Base-by-base conservation (phyloP, 1,140 invertebrate genomes). In the Trissolcus basalis region DNA sequence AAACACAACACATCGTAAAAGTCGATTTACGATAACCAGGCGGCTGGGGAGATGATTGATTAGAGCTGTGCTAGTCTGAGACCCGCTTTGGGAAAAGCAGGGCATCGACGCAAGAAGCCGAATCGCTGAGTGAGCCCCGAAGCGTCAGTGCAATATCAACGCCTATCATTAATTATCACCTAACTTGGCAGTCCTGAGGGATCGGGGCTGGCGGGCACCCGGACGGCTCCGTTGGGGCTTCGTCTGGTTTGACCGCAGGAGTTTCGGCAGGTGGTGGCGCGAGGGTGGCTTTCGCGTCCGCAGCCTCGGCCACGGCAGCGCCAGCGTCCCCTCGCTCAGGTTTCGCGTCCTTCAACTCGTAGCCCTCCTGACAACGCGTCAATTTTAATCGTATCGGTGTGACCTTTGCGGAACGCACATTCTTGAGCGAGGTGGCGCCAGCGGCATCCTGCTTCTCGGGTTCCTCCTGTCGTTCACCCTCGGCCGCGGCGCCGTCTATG, bases 151-250 rank as follows among this genome's bases (percentile, higher is more conserved):
- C 86, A 87, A 86, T 86, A 6, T 86, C 85, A 89, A 65, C 69
- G 53, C 88, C 88, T 90, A 90, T 86, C 81, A 88, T 84, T 89
- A 90, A 90, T 91, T 93, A 94, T 95, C 93, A 95, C 92, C 94
- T 95, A 91, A 94, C 93, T 90, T 94, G 93, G 90, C 93, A 94
- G 89, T 93, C 93, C 91, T 94, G 93, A 83, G 92, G 93, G 80
- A 92, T 89, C 81, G 92, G 88, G 76, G 92, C 87, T 75, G 93
- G 85, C 76, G 88, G 85, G 80, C 86, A 87, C 48, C 81, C 78
- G 47, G 84, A 64, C 48, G 86, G 82, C 59, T 78, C 81, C 56
- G 84, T 82, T 39, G 81, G 56, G 10, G 11, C 10, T 1, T 27
- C 16, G 10, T 39, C 35, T 60, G 51, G 54, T 43, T 59, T 64